Conservation (phyloP, 2,113 vertebrate species). For the Psilopsiagon aymara region DNA sequence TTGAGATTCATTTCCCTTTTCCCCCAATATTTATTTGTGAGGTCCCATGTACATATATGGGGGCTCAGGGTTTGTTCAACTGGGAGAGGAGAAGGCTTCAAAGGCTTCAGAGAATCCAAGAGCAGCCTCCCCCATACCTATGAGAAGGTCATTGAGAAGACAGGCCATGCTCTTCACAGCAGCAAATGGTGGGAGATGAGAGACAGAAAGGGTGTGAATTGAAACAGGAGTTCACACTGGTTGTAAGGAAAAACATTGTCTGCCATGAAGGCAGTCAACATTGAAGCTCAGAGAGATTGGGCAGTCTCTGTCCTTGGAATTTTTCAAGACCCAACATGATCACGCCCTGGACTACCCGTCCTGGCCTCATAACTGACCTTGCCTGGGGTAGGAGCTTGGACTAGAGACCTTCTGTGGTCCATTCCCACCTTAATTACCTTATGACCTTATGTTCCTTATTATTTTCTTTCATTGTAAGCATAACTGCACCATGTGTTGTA, state of each 20-base stretch:
- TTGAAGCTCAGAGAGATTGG: not conserved
- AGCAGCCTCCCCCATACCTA: not conserved
- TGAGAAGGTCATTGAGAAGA: not conserved
- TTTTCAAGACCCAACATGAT: not conserved
- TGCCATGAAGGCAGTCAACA: not conserved
- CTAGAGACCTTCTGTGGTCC: not conserved
- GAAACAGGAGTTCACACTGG: not conserved
- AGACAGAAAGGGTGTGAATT: not conserved
- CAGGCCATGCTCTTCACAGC: not conserved
- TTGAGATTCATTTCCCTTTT: not conserved
- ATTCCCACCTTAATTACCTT: not conserved
- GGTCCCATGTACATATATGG: not conserved
- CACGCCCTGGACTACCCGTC: not conserved
- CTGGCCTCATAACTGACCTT: not conserved
- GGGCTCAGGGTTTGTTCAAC: not conserved
- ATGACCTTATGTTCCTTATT: not conserved
- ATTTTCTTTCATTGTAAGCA: not conserved
- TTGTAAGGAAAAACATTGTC: not conserved
- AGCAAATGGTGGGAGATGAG: not conserved
- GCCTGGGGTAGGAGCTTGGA: not conserved
- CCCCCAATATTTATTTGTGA: rapidly evolving
- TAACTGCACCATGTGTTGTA: not conserved
- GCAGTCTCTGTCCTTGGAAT: not conserved
- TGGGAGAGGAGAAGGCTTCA: not conserved
- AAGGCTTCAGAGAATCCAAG: not conserved